Evolutionary conservation across 2,113 vertebrate genomes (phyloP).

Genomic region (Megaptera novaeangliae): DNA sequence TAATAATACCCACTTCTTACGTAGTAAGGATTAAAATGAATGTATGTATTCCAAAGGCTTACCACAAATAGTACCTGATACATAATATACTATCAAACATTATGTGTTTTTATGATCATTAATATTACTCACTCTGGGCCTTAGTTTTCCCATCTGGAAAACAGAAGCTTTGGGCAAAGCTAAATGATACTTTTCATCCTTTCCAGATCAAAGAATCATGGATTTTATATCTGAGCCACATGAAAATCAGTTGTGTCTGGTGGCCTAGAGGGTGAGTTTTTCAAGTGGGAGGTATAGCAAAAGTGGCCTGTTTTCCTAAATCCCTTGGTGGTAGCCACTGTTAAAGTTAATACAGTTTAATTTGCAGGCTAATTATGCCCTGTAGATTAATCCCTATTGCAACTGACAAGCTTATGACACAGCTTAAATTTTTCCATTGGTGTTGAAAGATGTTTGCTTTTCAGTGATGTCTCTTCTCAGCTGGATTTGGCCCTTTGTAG

Average conservation of each 20-base stretch:
- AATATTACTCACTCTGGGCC: neutral
- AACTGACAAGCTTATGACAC: neutral
- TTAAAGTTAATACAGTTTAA: neutral
- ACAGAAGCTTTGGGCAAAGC: neutral
- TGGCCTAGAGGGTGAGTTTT: neutral
- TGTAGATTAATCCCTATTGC: neutral
- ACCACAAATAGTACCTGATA: neutral
- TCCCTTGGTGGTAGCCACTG: neutral
- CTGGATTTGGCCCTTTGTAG: neutral
- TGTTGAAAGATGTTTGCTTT: neutral
- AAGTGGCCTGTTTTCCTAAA: neutral
- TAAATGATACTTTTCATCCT: neutral
- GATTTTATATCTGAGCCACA: neutral
- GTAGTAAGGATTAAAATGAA: neutral
- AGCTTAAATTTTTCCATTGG: neutral
- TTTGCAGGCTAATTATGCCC: slow-evolving; percentile 8
- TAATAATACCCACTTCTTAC: neutral
- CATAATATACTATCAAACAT: neutral
- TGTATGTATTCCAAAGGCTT: neutral
- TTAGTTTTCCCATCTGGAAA: slow-evolving; percentile 18
- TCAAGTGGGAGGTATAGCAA: neutral
- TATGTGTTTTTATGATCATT: neutral
- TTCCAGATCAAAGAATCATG: neutral
- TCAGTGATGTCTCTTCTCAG: neutral
- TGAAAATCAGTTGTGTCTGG: neutral